Conservation (phyloP, 2,113 vertebrate genomes). For the Oreocharis arfaki region DNA sequence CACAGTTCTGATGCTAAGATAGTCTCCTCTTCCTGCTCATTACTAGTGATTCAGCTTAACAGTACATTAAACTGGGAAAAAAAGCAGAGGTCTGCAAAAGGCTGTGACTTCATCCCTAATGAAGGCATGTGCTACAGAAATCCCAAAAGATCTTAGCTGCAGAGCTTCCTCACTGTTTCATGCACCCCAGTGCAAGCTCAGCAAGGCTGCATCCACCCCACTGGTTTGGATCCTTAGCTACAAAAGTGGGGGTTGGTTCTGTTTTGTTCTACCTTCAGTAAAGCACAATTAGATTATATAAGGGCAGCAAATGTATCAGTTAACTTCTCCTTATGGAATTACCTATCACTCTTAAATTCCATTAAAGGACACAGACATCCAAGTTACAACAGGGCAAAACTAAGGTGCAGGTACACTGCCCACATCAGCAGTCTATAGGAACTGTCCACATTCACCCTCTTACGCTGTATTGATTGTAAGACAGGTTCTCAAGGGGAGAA, state of each 20-base stretch:
- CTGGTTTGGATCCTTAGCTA: not conserved
- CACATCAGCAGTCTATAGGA: not conserved
- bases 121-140: not conserved
- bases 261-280: not conserved
- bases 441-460: not conserved
- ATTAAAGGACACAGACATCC: not conserved
- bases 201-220: accelerated
- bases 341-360: not conserved
- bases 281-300: not conserved
- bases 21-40: not conserved
- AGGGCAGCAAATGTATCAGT: not conserved
- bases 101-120: not conserved
- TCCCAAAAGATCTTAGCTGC: not conserved
- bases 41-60: not conserved
- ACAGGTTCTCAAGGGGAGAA: not conserved
- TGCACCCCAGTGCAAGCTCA: not conserved
- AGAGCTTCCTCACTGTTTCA: not conserved
- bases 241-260: not conserved
- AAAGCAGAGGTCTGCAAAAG: not conserved
- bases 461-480: accelerated
- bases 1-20: not conserved
- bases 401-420: too few relatives aligned
- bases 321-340: not conserved
- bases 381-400: not conserved
- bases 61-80: not conserved